phyloP scores from a whole-genome alignment of 2,888 invertebrate genomes.

The Rotaria macrura region DNA sequence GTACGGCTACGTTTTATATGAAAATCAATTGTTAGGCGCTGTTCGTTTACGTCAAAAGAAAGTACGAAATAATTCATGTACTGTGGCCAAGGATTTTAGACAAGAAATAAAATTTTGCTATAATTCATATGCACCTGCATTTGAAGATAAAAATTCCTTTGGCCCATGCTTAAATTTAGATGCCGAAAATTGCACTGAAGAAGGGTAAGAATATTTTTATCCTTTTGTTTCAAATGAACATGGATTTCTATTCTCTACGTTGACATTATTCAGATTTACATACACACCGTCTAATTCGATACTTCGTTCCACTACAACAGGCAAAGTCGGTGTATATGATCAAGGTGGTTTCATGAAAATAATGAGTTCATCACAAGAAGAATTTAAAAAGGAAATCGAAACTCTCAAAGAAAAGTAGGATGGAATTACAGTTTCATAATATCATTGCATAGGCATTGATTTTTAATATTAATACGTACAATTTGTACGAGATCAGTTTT shows the following conservation, averaged over 20 bases:
- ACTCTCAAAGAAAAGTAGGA: conserved; percentile 52
- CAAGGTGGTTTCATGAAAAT: conserved; percentile 52
- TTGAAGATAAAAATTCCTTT: conserved; percentile 55
- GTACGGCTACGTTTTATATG: conserved; percentile 52
- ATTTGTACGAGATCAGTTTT: no score
- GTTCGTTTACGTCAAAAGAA: conserved; percentile 55
- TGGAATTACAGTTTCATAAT: no score
- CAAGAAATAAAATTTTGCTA: conserved; percentile 59
- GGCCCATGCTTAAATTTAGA: conserved; percentile 41
- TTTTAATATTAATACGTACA: no score
- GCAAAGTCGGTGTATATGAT: conserved; percentile 46
- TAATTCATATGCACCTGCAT: conserved; percentile 53
- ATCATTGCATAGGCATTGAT: no score
- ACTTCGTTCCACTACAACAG: conserved; percentile 37
- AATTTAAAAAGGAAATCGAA: conserved; percentile 51
- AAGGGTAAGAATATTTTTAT: background rate
- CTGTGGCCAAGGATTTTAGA: conserved; percentile 58
- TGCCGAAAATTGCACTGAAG: background rate
- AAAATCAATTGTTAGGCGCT: conserved; percentile 58
- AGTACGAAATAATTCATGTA: conserved; percentile 56
- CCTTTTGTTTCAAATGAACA: background rate
- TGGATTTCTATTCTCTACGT: no score
- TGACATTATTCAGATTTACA: background rate
- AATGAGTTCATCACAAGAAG: conserved; percentile 50
- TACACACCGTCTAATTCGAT: background rate